Percentiles rank a stretch among this genome's conserved stretches.
Conservation (phyloP, 1,140 invertebrate genomes). For the Hycleus cichorii region DNA sequence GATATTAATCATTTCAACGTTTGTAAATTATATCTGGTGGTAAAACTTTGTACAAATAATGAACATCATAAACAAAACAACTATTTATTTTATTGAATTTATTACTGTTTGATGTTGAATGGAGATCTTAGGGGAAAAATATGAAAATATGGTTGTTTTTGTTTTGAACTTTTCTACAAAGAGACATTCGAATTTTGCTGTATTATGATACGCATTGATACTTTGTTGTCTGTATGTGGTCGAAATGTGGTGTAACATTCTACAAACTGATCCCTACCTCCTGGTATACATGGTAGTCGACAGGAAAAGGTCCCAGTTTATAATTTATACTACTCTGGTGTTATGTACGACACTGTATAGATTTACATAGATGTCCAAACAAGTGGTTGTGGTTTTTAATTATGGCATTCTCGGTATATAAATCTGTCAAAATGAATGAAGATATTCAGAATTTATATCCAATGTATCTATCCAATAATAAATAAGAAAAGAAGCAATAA, state of each 20-base stretch:
- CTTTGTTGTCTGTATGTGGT: no score
- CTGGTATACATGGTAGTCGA: no score
- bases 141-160: not conserved
- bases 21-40: no score
- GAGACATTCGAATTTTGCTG: not conserved
- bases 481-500: constrained; percentile 9
- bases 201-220: no score
- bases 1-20: constrained; percentile 4
- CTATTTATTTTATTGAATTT: constrained; percentile 5
- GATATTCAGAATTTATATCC: constrained; percentile 11
- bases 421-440: constrained; percentile 10
- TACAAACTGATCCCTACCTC: no score
- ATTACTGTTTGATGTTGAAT: not conserved
- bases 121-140: not conserved
- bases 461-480: not conserved
- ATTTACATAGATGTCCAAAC: no score
- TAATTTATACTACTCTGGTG: no score
- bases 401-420: not conserved
- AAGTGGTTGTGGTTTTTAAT: no score
- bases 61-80: constrained; percentile 1
- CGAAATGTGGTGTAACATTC: no score
- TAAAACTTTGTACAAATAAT: no score
- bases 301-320: no score
- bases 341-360: no score
- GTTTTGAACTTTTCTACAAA: not conserved